These are phyloP conservation scores for Ephestia elutella DNA, from an alignment of 1,140 invertebrate species.

Conservation along the genomic window DNA sequence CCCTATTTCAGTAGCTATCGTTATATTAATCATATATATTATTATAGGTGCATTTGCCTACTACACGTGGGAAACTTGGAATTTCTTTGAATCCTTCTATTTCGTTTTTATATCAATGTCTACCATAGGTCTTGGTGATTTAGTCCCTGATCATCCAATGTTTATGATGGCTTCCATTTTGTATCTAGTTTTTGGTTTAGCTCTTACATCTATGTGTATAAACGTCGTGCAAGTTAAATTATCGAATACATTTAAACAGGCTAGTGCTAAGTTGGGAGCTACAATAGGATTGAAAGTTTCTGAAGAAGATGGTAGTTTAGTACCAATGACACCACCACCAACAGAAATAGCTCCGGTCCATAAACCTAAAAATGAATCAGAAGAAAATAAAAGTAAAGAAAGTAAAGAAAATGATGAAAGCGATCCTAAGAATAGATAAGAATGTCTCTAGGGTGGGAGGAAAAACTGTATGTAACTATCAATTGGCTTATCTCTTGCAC, in stretches of 20 bases:
- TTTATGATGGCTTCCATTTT: constrained; percentile 95
- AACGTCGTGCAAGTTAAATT: constrained; percentile 94
- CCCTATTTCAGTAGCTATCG: constrained; percentile 89
- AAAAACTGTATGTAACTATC: no score
- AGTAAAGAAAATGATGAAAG: constrained; percentile 37
- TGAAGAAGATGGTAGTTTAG: constrained; percentile 77
- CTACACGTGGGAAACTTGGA: constrained; percentile 87
- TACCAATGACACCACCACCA: constrained; percentile 59
- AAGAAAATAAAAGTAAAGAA: constrained; percentile 41
- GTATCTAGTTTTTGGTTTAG: constrained; percentile 94
- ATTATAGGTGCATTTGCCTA: constrained; percentile 88
- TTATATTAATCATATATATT: constrained; percentile 89
- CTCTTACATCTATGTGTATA: constrained; percentile 97
- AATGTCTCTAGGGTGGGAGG: no score
- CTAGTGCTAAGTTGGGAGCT: constrained; percentile 89
- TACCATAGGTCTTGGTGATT: constrained; percentile 94
- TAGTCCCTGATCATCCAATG: constrained; percentile 89
- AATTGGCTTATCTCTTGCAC: no score
- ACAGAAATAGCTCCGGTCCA: constrained; percentile 64
- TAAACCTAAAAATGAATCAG: constrained; percentile 37
- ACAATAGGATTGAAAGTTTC: constrained; percentile 86
- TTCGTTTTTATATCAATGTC: constrained; percentile 97
- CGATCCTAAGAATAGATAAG: constrained; percentile 52
- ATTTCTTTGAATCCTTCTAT: constrained; percentile 92
- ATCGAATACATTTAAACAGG: constrained; percentile 87